phyloP scores from a whole-genome alignment of 2,888 invertebrate species.

The Drosophila heteroneura region DNA sequence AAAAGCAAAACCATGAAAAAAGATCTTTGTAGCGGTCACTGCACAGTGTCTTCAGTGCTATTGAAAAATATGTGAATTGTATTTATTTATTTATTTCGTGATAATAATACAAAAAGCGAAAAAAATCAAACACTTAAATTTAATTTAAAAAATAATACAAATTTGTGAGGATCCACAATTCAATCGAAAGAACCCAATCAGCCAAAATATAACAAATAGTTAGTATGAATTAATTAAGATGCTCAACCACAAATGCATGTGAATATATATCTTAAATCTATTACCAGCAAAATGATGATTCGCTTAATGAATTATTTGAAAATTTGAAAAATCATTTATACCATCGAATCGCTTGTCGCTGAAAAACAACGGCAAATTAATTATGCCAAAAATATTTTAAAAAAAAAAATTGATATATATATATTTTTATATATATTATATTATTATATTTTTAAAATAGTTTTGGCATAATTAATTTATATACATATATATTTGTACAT shows the following conservation, averaged over 20 bases:
- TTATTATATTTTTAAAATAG: too few relatives aligned
- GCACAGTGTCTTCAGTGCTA: conserved; percentile 34
- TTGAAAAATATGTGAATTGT: not conserved
- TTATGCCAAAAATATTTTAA: conserved; percentile 12
- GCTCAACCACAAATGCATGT: not conserved
- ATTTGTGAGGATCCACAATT: not conserved
- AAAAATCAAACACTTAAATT: not conserved
- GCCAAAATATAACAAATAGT: not conserved
- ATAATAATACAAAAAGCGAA: not conserved
- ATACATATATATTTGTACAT: not conserved
- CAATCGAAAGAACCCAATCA: not conserved
- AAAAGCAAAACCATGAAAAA: conserved; percentile 20
- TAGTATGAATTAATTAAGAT: not conserved
- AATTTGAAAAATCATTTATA: not conserved
- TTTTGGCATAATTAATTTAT: too few relatives aligned
- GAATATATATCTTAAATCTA: not conserved
- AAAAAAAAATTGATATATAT: not conserved
- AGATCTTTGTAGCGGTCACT: conserved; percentile 6
- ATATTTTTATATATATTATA: not conserved
- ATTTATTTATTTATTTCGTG: not conserved
- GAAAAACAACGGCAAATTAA: conserved; percentile 34
- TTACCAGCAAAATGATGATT: not conserved
- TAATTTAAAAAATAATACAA: not conserved
- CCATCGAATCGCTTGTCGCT: conserved; percentile 21
- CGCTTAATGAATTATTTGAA: not conserved